phyloP scores from a whole-genome alignment of 2,888 invertebrate species.

The Podotricha telesiphe region DNA sequence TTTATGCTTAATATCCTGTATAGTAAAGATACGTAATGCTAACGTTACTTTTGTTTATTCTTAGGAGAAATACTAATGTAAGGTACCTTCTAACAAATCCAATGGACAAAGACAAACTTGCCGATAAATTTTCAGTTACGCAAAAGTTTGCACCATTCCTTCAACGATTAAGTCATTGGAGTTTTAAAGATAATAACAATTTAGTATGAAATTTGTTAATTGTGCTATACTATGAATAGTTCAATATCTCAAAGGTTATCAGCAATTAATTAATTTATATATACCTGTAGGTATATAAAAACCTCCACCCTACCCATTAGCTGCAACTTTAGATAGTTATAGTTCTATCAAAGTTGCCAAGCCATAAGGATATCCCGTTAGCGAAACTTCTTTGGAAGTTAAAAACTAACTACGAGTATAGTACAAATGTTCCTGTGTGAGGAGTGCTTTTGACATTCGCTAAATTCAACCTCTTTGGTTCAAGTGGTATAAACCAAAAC shows the following conservation, averaged over 20 bases:
- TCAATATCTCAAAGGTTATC: background rate
- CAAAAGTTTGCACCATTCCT: conserved; percentile 15
- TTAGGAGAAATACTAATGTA: conserved; percentile 15
- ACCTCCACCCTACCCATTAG: too few relatives aligned
- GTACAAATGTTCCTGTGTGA: background rate
- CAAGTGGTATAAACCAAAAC: background rate
- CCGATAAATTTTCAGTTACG: conserved; percentile 21
- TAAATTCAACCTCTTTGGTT: background rate
- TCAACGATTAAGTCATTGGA: background rate
- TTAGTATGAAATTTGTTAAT: background rate
- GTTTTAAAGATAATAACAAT: background rate
- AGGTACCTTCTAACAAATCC: conserved; percentile 20
- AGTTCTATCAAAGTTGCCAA: background rate
- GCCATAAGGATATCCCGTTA: background rate
- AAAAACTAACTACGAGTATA: conserved; percentile 7
- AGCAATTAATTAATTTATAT: background rate
- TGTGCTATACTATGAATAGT: too few relatives aligned
- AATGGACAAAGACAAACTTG: conserved; percentile 9
- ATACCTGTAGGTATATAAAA: background rate
- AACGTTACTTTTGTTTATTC: background rate
- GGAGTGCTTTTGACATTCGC: background rate
- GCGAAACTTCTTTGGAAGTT: conserved; percentile 9
- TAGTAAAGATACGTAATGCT: too few relatives aligned
- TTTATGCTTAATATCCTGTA: too few relatives aligned
- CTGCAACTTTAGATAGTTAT: background rate